Conservation (phyloP, 1,140 invertebrate species). For the Mylabris phalerata region DNA sequence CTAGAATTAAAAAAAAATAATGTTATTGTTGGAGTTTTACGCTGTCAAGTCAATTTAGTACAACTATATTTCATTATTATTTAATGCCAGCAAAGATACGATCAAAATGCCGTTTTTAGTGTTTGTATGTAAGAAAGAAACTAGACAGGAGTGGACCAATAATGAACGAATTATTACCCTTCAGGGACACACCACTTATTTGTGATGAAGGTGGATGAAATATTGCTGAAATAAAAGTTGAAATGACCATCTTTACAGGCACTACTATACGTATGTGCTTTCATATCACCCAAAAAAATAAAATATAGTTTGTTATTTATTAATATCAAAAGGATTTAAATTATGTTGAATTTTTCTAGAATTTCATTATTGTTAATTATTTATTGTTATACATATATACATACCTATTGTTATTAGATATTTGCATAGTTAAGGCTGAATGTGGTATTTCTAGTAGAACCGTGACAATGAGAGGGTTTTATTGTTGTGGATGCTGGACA, state of each 20-base stretch:
- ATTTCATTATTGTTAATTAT: no score
- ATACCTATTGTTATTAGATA: no score
- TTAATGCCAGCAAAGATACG: no score
- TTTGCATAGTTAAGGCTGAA: background rate
- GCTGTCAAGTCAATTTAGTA: no score
- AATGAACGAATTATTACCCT: constrained; percentile 14
- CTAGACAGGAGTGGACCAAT: constrained; percentile 13
- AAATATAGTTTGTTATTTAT: no score
- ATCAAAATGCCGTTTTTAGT: no score
- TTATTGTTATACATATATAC: no score
- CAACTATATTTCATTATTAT: no score
- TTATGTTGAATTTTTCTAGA: no score
- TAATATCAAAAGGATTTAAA: no score
- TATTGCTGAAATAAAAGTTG: constrained; percentile 12
- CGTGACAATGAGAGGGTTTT: background rate
- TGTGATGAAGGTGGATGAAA: constrained; percentile 14
- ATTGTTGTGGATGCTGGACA: constrained; percentile 7
- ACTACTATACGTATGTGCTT: background rate
- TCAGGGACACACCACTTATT: constrained; percentile 11
- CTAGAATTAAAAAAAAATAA: no score
- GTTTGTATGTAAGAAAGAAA: constrained; percentile 3
- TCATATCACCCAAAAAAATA: background rate
- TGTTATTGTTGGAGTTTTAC: no score
- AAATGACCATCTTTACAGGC: constrained; percentile 7
- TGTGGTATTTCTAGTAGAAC: background rate